Evolutionary conservation across 1,140 invertebrate species (phyloP).

Genomic region (Drosophila nigrodunni): DNA sequence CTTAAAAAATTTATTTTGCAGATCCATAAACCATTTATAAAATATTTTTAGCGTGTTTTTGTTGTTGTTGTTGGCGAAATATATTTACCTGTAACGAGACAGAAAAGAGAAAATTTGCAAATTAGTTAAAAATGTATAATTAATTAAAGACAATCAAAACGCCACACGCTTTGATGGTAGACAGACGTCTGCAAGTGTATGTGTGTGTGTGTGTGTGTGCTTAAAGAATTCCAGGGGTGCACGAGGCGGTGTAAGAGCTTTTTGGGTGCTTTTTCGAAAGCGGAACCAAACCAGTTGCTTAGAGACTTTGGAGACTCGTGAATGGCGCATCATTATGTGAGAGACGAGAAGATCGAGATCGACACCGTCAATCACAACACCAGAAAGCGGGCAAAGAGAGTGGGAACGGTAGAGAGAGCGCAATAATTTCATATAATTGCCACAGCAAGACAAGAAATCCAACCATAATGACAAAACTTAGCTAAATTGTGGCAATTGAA

Average conservation of each 20-base stretch:
- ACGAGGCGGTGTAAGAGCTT: slow-evolving; percentile 32
- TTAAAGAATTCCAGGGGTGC: slow-evolving; percentile 60
- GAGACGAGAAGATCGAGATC: slow-evolving; percentile 16
- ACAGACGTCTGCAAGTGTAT: slow-evolving; percentile 9
- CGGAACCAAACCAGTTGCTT: slow-evolving; percentile 76
- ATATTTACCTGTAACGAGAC: slow-evolving; percentile 76
- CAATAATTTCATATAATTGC: slow-evolving; percentile 37
- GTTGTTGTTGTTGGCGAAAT: slow-evolving; percentile 22
- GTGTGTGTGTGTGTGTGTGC: slow-evolving; percentile 16
- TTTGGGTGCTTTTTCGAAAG: slow-evolving; percentile 68
- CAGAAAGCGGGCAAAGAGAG: background rate
- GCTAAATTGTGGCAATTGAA: slow-evolving; percentile 37
- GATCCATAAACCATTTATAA: slow-evolving; percentile 32
- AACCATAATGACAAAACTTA: slow-evolving; percentile 35
- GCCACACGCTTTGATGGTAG: slow-evolving; percentile 15
- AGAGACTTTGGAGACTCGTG: background rate
- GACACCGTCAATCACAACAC: slow-evolving; percentile 15
- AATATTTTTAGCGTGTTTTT: background rate
- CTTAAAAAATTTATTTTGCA: slow-evolving; percentile 18
- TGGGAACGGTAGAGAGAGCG: background rate
- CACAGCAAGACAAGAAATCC: slow-evolving; percentile 40
- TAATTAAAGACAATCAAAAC: slow-evolving; percentile 53
- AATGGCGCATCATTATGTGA: slow-evolving; percentile 38
- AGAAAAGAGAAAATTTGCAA: slow-evolving; percentile 78
- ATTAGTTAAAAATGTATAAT: slow-evolving; percentile 75